Conservation (phyloP, 2,888 invertebrate genomes). For the Callimorpha dominula region DNA sequence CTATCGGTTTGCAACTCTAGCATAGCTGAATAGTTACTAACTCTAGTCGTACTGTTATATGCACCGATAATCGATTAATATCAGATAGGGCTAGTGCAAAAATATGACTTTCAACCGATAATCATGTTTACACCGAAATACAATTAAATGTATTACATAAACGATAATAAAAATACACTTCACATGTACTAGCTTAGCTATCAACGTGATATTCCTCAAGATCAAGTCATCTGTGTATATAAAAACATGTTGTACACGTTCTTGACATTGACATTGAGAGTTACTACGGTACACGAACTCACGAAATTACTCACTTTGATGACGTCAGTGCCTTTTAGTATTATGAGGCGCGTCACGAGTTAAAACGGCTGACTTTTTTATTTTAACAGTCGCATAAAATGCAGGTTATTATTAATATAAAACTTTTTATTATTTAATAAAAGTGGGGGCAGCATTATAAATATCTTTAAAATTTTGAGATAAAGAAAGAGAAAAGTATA, state of each 20-base stretch:
- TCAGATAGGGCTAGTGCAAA: neutral
- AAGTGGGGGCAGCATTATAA: no score
- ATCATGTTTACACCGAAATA: neutral
- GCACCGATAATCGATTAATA: neutral
- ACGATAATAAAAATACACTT: slow-evolving; percentile 20
- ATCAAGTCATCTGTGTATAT: slow-evolving; percentile 47
- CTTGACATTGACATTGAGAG: slow-evolving; percentile 66
- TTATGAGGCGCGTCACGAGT: neutral
- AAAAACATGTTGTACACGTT: slow-evolving; percentile 44
- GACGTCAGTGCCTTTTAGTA: slow-evolving; percentile 5
- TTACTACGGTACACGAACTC: slow-evolving; percentile 46
- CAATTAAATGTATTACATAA: slow-evolving; percentile 22
- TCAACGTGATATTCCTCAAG: slow-evolving; percentile 42
- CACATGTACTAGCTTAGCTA: slow-evolving; percentile 34
- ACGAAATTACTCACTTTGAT: slow-evolving; percentile 30
- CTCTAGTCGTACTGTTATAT: neutral
- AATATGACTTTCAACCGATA: neutral
- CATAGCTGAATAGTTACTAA: no score
- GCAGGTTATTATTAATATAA: neutral
- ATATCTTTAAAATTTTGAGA: no score
- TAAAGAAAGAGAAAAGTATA: no score
- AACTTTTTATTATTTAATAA: no score
- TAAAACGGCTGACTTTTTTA: neutral
- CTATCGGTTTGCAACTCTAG: no score
- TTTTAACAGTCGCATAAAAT: neutral